These are phyloP conservation scores for Molothrus ater DNA, from an alignment of 2,797 vertebrate species.

Conservation along the genomic window DNA sequence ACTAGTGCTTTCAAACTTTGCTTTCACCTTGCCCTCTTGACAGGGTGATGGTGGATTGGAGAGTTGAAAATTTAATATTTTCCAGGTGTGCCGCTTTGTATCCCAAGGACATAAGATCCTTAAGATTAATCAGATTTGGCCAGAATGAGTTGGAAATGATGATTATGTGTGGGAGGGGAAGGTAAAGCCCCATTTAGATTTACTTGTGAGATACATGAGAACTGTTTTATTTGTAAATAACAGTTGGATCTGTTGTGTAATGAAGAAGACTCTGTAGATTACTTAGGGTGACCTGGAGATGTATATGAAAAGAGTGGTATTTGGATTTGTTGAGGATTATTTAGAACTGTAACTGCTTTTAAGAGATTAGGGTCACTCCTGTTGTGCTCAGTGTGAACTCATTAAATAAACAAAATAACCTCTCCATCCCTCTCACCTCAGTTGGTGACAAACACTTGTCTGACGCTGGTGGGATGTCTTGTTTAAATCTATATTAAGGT, in stretches of 20 bases:
- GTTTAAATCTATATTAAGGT: neutral
- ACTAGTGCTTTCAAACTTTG: neutral
- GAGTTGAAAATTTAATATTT: neutral
- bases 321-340: constrained; percentile 56
- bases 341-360: constrained; percentile 56
- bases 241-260: neutral
- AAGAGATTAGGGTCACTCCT: constrained; percentile 49
- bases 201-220: neutral
- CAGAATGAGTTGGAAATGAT: neutral
- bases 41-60: neutral
- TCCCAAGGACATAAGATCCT: neutral
- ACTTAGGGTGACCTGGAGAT: neutral
- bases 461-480: neutral
- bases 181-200: neutral
- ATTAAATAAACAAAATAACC: constrained; percentile 26
- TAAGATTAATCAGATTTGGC: neutral
- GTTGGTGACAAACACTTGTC: neutral
- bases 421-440: neutral
- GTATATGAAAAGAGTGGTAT: neutral
- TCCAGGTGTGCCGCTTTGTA: neutral
- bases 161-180: neutral
- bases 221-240: neutral
- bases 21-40: neutral
- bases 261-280: neutral
- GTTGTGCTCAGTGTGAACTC: constrained; percentile 7